These are phyloP conservation scores for Pantelozetes paolii DNA, from an alignment of 2,888 invertebrate genomes.

Conservation along the genomic window DNA sequence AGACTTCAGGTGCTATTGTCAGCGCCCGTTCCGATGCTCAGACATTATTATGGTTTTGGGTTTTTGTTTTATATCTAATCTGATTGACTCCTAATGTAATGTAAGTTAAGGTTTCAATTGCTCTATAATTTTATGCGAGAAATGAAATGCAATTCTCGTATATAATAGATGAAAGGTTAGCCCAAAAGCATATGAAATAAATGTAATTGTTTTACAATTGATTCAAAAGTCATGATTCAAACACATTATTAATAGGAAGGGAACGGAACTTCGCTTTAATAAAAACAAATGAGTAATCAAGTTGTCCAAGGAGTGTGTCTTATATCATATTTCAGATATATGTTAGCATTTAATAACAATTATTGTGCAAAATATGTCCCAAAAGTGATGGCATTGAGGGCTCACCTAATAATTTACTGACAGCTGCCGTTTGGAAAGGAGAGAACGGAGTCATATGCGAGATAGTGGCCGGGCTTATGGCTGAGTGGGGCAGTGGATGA, in stretches of 20 bases:
- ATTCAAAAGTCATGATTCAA: slow-evolving; percentile 30
- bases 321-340: slow-evolving; percentile 8
- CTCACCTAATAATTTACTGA: slow-evolving; percentile 78
- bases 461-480: neutral
- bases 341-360: slow-evolving; percentile 16
- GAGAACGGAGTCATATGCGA: slow-evolving; percentile 38
- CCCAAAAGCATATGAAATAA: neutral
- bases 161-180: neutral
- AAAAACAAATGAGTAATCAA: slow-evolving; percentile 37
- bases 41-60: slow-evolving; percentile 24
- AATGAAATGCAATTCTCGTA: neutral
- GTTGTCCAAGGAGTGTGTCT: slow-evolving; percentile 35
- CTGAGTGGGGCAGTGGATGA: slow-evolving; percentile 34
- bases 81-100: slow-evolving; percentile 7
- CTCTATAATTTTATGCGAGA: slow-evolving; percentile 22
- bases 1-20: neutral
- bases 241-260: neutral
- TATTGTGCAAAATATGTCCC: neutral
- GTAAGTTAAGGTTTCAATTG: neutral
- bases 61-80: slow-evolving; percentile 32
- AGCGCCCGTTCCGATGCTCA: slow-evolving; percentile 13
- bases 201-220: neutral
- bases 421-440: slow-evolving; percentile 68
- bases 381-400: neutral
- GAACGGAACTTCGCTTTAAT: slow-evolving; percentile 36